phyloP scores from a whole-genome alignment of 2,888 invertebrate genomes.

The Catocala sponsa region DNA sequence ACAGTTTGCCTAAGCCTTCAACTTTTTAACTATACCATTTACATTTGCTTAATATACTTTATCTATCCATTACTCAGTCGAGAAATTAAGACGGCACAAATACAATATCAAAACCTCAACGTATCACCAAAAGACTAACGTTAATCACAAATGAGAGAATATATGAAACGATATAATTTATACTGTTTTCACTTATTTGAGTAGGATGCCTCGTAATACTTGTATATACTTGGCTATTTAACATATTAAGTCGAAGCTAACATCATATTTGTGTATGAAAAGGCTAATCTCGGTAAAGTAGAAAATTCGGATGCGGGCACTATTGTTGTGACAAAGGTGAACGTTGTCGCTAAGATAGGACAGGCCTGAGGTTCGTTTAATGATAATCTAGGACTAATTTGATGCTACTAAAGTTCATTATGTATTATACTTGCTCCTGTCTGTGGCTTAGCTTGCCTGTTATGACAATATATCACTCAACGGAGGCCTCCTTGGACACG shows the following conservation, averaged over 20 bases:
- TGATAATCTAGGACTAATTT: neutral
- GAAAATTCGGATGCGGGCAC: constrained; percentile 26
- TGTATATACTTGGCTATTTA: constrained; percentile 6
- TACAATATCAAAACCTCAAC: no score
- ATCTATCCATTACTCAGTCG: no score
- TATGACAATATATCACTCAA: no score
- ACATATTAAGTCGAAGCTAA: constrained; percentile 1
- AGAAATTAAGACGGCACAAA: no score
- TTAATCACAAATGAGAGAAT: constrained; percentile 1
- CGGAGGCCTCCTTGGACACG: no score
- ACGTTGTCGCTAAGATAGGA: neutral
- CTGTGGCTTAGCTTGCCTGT: no score
- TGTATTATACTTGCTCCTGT: no score
- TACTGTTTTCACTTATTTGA: constrained; percentile 7
- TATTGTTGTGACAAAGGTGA: constrained; percentile 29
- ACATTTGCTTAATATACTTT: no score
- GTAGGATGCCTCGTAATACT: neutral
- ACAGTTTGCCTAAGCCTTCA: no score
- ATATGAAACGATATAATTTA: constrained; percentile 2
- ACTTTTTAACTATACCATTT: no score
- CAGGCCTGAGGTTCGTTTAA: neutral
- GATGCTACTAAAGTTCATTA: no score
- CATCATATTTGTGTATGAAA: constrained; percentile 10
- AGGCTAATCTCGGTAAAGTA: constrained; percentile 8
- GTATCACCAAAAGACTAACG: constrained; percentile 1